phyloP scores from a whole-genome alignment of 64 coral and sea anemone species.

The Actinia tenebrosa region DNA sequence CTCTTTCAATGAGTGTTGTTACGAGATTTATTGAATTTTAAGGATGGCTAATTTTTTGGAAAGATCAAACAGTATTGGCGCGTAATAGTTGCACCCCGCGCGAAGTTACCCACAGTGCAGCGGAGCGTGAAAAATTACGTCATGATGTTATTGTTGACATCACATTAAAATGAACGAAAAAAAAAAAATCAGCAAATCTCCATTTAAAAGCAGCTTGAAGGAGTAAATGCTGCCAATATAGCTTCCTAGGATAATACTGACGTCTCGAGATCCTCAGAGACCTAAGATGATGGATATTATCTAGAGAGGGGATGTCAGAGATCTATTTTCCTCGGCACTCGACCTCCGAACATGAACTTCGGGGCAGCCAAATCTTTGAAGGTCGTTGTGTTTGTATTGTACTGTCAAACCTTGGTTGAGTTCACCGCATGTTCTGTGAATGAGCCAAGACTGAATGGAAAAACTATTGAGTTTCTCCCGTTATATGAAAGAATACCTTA shows the following conservation, averaged over 20 bases:
- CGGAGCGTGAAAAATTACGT: conserved; percentile 11
- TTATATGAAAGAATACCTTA: conserved; percentile 35
- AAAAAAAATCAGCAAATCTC: background rate
- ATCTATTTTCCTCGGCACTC: background rate
- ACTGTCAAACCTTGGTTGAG: background rate
- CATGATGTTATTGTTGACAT: conserved; percentile 27
- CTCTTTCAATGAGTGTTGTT: too few species aligned
- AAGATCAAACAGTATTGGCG: too few species aligned
- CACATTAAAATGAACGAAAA: conserved; percentile 1
- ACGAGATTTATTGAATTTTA: too few species aligned
- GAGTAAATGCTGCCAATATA: background rate
- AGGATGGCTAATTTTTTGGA: too few species aligned
- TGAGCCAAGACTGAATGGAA: conserved; percentile 22
- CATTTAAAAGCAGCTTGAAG: conserved; percentile 5
- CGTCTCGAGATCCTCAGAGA: background rate
- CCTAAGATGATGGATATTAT: conserved; percentile 16
- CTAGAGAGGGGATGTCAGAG: conserved; percentile 11
- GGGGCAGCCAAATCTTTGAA: background rate
- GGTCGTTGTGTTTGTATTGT: background rate
- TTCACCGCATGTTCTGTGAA: background rate
- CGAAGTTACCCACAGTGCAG: conserved; percentile 20
- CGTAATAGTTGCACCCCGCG: background rate
- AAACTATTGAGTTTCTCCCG: conserved; percentile 33
- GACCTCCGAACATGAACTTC: conserved; percentile 3
- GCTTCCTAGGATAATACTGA: background rate